These are phyloP conservation scores for Rousettus leschenaultii DNA, from an alignment of 2,113 vertebrate species.

Conservation along the genomic window DNA sequence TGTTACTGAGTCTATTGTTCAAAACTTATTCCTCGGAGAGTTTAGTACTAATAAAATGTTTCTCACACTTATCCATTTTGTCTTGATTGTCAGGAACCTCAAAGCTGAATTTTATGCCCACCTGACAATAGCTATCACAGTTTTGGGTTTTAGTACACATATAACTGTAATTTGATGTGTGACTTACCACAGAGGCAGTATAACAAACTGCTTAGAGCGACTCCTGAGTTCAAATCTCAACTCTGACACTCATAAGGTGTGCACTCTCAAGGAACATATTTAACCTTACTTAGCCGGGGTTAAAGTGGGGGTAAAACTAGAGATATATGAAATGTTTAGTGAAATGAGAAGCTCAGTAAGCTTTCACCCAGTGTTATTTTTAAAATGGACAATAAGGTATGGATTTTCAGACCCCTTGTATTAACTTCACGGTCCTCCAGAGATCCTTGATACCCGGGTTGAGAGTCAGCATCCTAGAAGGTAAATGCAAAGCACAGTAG, in stretches of 20 bases:
- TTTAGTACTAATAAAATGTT: neutral
- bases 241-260: neutral
- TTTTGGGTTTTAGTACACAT: neutral
- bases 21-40: neutral
- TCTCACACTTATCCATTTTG: neutral
- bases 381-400: neutral
- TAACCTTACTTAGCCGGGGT: neutral
- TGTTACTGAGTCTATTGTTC: neutral
- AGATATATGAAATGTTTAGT: neutral
- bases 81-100: neutral
- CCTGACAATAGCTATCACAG: neutral
- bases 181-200: neutral
- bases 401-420: neutral
- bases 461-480: neutral
- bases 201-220: neutral
- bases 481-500: neutral
- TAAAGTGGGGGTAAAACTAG: neutral
- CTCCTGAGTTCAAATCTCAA: neutral
- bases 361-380: neutral
- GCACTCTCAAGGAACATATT: neutral
- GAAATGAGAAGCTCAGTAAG: neutral
- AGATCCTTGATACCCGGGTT: neutral
- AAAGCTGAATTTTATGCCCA: neutral
- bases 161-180: neutral
- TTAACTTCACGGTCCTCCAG: neutral